Evolutionary conservation across 64 coral and sea anemone genomes (phyloP).

Genomic region (Montipora capricornis): DNA sequence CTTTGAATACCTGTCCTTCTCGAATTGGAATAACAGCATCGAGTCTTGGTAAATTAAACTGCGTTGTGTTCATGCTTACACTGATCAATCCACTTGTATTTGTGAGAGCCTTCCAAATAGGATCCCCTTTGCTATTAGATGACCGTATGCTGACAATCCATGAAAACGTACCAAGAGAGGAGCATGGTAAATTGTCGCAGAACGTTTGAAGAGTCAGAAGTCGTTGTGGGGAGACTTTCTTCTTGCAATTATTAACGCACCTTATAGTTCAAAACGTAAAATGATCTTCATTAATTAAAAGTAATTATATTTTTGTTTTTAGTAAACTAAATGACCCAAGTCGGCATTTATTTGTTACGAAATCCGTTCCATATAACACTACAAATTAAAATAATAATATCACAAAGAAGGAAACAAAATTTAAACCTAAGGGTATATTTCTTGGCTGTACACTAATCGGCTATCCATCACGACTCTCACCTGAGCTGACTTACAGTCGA

Average conservation of each 20-base stretch:
- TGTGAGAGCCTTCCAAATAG: background rate
- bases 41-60: slow-evolving; percentile 15
- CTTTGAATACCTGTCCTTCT: slow-evolving; percentile 30
- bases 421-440: too few species aligned
- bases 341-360: too few species aligned
- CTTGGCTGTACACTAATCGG: too few species aligned
- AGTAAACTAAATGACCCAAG: too few species aligned
- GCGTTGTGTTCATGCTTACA: slow-evolving; percentile 3
- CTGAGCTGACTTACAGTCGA: too few species aligned
- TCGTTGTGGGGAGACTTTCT: background rate
- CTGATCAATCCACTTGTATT: background rate
- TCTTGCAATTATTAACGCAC: slow-evolving; percentile 32
- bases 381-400: too few species aligned
- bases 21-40: background rate
- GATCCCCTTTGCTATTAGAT: background rate
- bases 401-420: too few species aligned
- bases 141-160: background rate
- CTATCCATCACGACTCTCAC: too few species aligned
- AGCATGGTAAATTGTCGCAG: background rate
- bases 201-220: background rate
- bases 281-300: background rate
- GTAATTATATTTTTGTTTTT: too few species aligned
- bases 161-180: slow-evolving; percentile 3
- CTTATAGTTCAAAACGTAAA: background rate
- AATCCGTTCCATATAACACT: too few species aligned